Evolutionary conservation across 37 sponge, comb jelly and placozoan species (phyloP), one percentile per base, ranked within the genome.

Genomic region (Chondrosia reniformis): DNA sequence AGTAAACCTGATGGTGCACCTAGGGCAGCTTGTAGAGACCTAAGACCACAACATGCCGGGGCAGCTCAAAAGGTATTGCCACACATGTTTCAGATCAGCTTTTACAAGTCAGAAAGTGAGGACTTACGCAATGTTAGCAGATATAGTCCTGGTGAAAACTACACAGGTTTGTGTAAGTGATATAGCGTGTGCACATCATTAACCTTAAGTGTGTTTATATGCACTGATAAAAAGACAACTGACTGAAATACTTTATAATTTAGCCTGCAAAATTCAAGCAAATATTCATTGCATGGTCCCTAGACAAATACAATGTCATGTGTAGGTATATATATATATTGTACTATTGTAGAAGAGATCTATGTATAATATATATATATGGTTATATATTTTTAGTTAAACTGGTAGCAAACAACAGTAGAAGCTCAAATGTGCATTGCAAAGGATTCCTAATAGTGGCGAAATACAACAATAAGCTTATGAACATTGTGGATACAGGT

Each of bases 31-130:
- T 77, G 77, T 57, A 42, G 22, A 17, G 34, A 25, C 4, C 62
- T 77, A 0, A 77, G 21, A 28, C 77, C 77, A 15, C 61, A 9
- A 33, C 77, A 77, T 77, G 61, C 62, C n/a, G 61, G 61, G 33
- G 7, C 58, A 6, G 1, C 15, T 4, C 77, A 77, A 39, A 2
- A 15, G 37, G 33, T 57, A 31, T 25, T 17, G 0, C 61, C 59
- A 17, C 21, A 21, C 3, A 10, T 21, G 25, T n/a, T n/a, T n/a
- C n/a, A n/a, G n/a, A n/a, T n/a, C n/a, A n/a, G n/a, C n/a, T n/a
- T 56, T 4, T 12, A 36, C 4, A 42, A 56, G 42, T 9, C 15
- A 15, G 34, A 25, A 21, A 77, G 31, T 25, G 28, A 22, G 1
- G 21, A 36, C 4, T 1, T 13, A 13, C 42, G 15, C 2, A n/a